Conservation (phyloP, 2,888 invertebrate genomes). For the Mechanitis messenoides region DNA sequence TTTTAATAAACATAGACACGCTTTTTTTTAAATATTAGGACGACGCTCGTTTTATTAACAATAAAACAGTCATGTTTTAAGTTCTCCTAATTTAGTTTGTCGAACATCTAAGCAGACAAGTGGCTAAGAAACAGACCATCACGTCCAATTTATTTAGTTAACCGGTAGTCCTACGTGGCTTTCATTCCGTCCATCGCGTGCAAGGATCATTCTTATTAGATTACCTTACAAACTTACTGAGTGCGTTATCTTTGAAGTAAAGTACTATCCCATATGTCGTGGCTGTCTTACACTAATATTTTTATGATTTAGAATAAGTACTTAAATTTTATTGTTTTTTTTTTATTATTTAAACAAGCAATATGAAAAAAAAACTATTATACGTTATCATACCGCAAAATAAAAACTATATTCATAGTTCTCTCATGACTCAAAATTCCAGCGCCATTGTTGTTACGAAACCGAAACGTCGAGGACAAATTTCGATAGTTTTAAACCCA, state of each 20-base stretch:
- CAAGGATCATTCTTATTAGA: conserved; percentile 21
- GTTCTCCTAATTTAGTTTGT: conserved; percentile 17
- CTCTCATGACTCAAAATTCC: background rate
- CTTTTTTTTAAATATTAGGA: conserved; percentile 8
- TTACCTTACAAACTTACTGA: conserved; percentile 12
- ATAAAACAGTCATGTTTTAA: conserved; percentile 17
- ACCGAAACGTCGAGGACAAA: background rate
- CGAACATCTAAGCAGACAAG: conserved; percentile 23
- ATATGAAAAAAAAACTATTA: too few relatives aligned
- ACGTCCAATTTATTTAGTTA: conserved; percentile 32
- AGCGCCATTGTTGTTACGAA: background rate
- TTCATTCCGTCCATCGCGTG: conserved; percentile 23
- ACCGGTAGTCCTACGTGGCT: conserved; percentile 23
- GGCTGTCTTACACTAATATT: too few relatives aligned
- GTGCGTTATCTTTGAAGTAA: background rate
- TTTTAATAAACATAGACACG: too few relatives aligned
- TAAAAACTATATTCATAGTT: background rate
- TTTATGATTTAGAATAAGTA: too few relatives aligned
- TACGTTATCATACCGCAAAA: background rate
- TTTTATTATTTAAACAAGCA: too few relatives aligned
- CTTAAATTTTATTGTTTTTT: too few relatives aligned
- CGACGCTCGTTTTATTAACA: conserved; percentile 9
- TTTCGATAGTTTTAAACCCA: conserved; percentile 4
- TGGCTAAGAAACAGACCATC: conserved; percentile 28
- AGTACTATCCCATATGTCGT: too few relatives aligned